Conservation (phyloP, 2,888 invertebrate species). For the Rotaria magnacalcarata region DNA sequence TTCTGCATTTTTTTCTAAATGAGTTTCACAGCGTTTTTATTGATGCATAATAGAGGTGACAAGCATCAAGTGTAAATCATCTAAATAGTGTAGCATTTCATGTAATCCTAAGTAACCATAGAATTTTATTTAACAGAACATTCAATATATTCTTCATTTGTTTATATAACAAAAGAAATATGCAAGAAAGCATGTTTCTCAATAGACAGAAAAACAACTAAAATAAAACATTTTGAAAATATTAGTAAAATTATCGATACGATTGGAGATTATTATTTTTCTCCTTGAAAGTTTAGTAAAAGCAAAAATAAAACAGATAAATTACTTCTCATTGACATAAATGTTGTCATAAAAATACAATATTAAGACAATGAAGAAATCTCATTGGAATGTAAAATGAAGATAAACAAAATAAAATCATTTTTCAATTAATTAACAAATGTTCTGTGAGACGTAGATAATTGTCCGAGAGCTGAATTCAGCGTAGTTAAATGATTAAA, state of each 20-base stretch:
- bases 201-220: no score
- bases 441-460: not conserved
- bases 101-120: no score
- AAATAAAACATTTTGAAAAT: no score
- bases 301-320: not conserved
- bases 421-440: not conserved
- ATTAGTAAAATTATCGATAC: not conserved
- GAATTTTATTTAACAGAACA: no score
- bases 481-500: slow-evolving; percentile 60
- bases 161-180: no score
- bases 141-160: no score
- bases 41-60: no score
- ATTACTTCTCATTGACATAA: not conserved
- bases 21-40: no score
- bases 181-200: no score
- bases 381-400: not conserved
- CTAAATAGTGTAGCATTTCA: no score
- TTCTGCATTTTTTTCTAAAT: no score
- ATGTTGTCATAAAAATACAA: not conserved
- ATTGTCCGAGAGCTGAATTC: slow-evolving; percentile 52
- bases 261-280: not conserved
- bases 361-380: not conserved
- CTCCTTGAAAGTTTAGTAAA: not conserved
- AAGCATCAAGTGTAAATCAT: no score
- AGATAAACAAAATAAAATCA: not conserved